Percentiles rank a stretch among this genome's conserved stretches.
Conservation (phyloP, 2,888 invertebrate genomes). For the Tromatobia lineatoria region DNA sequence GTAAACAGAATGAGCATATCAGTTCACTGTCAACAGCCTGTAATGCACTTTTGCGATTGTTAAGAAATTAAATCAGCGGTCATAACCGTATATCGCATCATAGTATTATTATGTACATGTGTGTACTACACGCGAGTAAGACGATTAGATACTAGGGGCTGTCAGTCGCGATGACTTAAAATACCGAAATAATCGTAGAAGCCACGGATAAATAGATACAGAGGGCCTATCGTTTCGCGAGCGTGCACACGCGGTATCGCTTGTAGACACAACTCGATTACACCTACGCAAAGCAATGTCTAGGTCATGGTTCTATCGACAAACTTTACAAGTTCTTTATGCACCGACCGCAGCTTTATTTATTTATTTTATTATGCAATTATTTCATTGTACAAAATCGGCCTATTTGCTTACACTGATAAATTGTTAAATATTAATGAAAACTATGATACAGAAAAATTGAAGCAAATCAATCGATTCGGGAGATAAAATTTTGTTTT, state of each 20-base stretch:
- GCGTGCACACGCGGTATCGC: slow-evolving; percentile 68
- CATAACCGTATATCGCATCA: slow-evolving; percentile 16
- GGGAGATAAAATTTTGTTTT: neutral
- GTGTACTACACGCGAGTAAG: slow-evolving; percentile 6
- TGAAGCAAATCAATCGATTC: neutral
- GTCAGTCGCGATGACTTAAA: slow-evolving; percentile 62
- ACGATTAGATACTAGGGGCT: slow-evolving; percentile 77
- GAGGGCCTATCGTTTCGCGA: slow-evolving; percentile 76
- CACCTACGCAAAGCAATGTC: slow-evolving; percentile 77
- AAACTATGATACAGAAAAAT: neutral
- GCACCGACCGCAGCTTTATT: neutral
- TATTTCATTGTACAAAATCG: neutral
- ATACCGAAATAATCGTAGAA: slow-evolving; percentile 79
- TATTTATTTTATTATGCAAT: neutral
- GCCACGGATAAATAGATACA: slow-evolving; percentile 76
- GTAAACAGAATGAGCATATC: neutral
- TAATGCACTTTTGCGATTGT: slow-evolving; percentile 29
- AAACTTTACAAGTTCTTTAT: slow-evolving; percentile 17
- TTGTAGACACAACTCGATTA: slow-evolving; percentile 79
- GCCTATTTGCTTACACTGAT: neutral
- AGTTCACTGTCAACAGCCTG: neutral
- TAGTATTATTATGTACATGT: slow-evolving; percentile 2
- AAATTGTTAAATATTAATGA: neutral
- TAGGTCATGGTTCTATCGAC: slow-evolving; percentile 80
- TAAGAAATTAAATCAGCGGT: slow-evolving; percentile 14